Evolutionary conservation across 2,797 vertebrate genomes (phyloP), one percentile per base, ranked within the genome.

Genomic region (Halcyon leucocephala): DNA sequence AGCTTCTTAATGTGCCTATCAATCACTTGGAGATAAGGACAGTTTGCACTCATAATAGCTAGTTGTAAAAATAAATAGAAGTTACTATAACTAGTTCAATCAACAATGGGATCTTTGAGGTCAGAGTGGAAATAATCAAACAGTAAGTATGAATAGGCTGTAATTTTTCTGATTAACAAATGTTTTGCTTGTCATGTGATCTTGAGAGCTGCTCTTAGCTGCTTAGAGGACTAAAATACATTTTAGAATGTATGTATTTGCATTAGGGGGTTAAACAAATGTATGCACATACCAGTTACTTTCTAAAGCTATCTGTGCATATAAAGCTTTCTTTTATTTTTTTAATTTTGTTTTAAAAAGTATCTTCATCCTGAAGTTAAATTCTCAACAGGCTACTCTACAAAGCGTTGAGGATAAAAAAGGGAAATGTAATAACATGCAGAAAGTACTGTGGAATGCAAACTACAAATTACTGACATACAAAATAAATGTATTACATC

Each of bases 61-160:
- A 97, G 98, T 98, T 98, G 97, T 98, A 98, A 98, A 98, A 98
- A 98, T 98, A 98, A 98, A 98, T 98, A 98, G 94, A 97, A 97
- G 97, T 98, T 98, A 97, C 97, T 98, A 98, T 98, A 98, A 98
- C 97, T 93, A 97, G 98, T 97, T 98, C 98, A 97, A 97, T 98
- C 97, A 96, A 98, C 98, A 98, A 97, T 97, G 86, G 97, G 96
- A 98, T 97, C 97, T 97, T 97, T 96, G 96, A 98, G 97, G 97
- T 98, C 97, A 97, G 97, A 96, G 97, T 96, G 94, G 97, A 97
- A 98, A 97, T 98, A 97, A 97, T 98, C 98, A 98, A 98, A 98
- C 97, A 98, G 80, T 96, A 92, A 92, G 97, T 85, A 97, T 98
- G 98, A 98, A 98, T 97, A 98, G 97, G 97, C 97, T 98, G 98